Base-by-base conservation (phyloP, 2,113 vertebrate genomes). In the Lepisosteus oculatus region DNA sequence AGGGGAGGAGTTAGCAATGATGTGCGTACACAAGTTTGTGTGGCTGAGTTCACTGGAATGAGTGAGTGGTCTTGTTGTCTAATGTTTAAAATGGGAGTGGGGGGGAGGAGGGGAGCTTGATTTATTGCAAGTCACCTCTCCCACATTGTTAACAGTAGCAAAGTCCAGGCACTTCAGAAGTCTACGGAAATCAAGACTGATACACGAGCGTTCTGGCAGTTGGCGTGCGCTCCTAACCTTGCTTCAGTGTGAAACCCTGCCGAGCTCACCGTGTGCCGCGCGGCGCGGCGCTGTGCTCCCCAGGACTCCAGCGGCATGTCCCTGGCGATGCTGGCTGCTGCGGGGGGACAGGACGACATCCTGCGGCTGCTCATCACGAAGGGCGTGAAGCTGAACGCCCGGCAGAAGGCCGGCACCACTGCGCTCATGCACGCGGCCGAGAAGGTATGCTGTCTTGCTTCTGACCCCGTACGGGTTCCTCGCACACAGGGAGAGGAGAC, bases 251-350 rank as follows among this genome's bases (percentile, higher is more conserved):
- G 61, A 15, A 63, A 7, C 4, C n/a, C 8, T 8, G 9, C 13
- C 14, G 13, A n/a, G 56, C 11, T 43, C 3, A 29, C 29, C 0
- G 12, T 13, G 12, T 61, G 57, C 13, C 57, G 13, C 73, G 55
- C 78, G 6, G 62, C 6, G 74, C 9, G 29, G 47, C 68, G 66
- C 13, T 65, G 45, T 68, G 75, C 72, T 17, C 67, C 78, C 3
- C 86, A 99, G 97, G 97, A 99, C 29, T 86, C 95, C 0, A 98
- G 94, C 6, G 96, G 97, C 8, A 98, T 99, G 97, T 97, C 96
- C 0, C 81, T 99, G 6, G 90, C 93, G 73, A 97, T 99, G 97
- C 90, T 98, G 63, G 96, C 97, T 2, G 96, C 97, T 9, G 97
- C 96, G 0, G 95, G 95, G 0, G 97, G 97, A 1, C 96, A 99